Evolutionary conservation across 1,140 invertebrate genomes (phyloP).

Genomic region (Papilio helenus): DNA sequence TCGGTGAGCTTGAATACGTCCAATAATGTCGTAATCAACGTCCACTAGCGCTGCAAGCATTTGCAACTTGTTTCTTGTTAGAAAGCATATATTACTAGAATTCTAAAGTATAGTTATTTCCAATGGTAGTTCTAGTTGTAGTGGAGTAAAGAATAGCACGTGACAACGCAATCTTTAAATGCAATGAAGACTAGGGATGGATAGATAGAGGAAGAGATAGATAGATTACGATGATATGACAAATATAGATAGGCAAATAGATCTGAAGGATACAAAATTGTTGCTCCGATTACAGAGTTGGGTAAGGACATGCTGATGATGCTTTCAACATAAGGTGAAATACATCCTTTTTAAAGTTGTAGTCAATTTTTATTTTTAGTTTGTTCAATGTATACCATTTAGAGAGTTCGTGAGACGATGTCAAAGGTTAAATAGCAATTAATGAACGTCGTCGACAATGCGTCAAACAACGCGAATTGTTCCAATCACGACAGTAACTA

Average conservation of each 20-base stretch:
- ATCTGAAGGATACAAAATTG: too few relatives aligned
- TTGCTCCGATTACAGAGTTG: too few relatives aligned
- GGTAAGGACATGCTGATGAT: neutral
- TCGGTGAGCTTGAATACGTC: constrained; percentile 39
- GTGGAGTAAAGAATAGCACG: neutral
- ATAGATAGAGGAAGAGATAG: neutral
- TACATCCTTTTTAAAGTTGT: neutral
- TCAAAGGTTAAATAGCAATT: constrained; percentile 15
- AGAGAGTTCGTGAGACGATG: constrained; percentile 19
- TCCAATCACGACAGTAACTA: constrained; percentile 4
- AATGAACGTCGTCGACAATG: constrained; percentile 10
- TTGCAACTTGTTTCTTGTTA: constrained; percentile 29
- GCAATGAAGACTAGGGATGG: too few relatives aligned
- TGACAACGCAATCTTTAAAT: neutral
- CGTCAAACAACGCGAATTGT: constrained; percentile 16
- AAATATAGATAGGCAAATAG: neutral
- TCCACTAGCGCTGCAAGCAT: neutral
- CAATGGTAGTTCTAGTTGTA: neutral
- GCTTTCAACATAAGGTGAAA: neutral
- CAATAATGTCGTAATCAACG: constrained; percentile 26
- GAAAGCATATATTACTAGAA: constrained; percentile 4
- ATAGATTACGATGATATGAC: too few relatives aligned
- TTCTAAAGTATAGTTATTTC: neutral
- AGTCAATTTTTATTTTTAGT: neutral
- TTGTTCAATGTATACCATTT: neutral